These are phyloP conservation scores for Panthera leo DNA, from an alignment of 2,113 vertebrate genomes.

Conservation along the genomic window DNA sequence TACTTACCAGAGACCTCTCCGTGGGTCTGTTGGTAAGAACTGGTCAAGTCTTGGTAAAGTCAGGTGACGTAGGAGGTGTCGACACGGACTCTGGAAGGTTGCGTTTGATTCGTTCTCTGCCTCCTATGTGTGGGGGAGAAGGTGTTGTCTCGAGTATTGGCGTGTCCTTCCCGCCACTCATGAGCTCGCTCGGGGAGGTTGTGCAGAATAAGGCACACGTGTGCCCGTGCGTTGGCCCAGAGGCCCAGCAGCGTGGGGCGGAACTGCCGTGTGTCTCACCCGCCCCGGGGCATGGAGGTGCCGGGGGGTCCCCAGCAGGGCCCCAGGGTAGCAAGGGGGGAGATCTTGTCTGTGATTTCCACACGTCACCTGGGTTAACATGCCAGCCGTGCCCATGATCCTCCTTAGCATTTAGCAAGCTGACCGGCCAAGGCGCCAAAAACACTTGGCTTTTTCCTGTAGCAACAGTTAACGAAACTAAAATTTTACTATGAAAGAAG, in stretches of 20 bases:
- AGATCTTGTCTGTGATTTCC: background rate
- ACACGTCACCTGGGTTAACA: no score
- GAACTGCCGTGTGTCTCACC: background rate
- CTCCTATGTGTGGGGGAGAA: background rate
- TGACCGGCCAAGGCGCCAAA: background rate
- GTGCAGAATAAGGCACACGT: rapidly evolving
- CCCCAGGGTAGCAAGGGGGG: rapidly evolving
- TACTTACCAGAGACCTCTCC: background rate
- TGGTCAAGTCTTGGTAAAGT: background rate
- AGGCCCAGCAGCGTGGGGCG: background rate
- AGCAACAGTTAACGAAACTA: background rate
- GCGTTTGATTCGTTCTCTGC: background rate
- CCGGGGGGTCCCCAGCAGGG: background rate
- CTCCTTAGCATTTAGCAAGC: background rate
- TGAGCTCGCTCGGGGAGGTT: background rate
- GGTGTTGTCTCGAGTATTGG: background rate
- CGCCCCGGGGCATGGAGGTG: no score
- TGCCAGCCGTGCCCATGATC: background rate
- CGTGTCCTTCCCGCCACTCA: background rate
- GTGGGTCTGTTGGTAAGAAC: background rate
- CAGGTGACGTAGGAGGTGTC: background rate
- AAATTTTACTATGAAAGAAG: background rate
- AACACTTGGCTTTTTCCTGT: background rate
- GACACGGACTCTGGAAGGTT: background rate
- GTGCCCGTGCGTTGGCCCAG: background rate